phyloP scores from a whole-genome alignment of 2,113 vertebrate genomes.

The Balaenoptera acutorostrata region DNA sequence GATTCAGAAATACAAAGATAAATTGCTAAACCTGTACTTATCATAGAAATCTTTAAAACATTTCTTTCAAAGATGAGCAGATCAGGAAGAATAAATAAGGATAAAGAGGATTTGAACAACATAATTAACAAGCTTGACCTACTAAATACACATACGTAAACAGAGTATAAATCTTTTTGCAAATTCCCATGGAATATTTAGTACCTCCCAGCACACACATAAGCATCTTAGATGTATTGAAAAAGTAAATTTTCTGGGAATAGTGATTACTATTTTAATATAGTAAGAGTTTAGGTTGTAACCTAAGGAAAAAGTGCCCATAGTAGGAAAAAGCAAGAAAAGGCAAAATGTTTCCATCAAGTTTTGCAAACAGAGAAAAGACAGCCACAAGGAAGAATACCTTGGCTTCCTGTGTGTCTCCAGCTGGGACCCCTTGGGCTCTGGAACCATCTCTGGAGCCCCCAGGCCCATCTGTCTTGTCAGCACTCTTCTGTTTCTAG shows the following conservation, averaged over 20 bases:
- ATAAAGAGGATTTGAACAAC: neutral
- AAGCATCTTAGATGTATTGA: neutral
- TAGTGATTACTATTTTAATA: neutral
- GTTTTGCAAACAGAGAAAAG: neutral
- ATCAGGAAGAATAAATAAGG: neutral
- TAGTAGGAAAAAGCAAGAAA: neutral
- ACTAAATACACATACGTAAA: neutral
- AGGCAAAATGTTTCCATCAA: neutral
- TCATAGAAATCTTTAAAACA: neutral
- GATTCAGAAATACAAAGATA: neutral
- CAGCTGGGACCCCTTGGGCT: too few species aligned
- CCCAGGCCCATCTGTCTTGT: neutral
- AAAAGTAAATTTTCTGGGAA: neutral
- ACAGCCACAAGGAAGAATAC: too few species aligned
- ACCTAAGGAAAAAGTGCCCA: neutral
- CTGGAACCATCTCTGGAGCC: neutral
- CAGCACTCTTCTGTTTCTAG: slow-evolving; percentile 39
- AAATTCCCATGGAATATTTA: neutral
- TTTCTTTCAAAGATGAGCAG: neutral
- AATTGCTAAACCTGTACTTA: neutral
- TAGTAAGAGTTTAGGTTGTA: neutral
- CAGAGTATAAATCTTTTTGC: neutral
- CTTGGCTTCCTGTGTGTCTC: neutral
- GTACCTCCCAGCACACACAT: neutral
- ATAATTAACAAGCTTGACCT: neutral